These are phyloP conservation scores for Crenichthys baileyi DNA, from an alignment of 2,797 vertebrate genomes.

Conservation along the genomic window DNA sequence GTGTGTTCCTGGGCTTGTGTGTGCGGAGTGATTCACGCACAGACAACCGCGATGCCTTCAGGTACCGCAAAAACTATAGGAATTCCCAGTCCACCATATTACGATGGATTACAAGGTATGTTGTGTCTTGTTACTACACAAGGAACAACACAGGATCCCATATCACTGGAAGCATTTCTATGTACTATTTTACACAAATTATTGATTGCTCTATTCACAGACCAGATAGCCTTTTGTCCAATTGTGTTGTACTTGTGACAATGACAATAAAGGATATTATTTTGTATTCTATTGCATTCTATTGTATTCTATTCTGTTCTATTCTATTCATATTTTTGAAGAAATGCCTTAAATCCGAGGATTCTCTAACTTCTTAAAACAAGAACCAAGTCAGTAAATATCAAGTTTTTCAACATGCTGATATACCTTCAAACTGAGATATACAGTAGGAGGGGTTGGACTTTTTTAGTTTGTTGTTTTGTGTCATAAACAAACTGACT, in stretches of 20 bases:
- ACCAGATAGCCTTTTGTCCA: no score
- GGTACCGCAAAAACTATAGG: constrained; percentile 27
- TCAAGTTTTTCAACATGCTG: neutral
- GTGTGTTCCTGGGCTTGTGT: constrained; percentile 51
- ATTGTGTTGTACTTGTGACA: no score
- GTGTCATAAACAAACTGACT: no score
- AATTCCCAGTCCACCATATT: neutral
- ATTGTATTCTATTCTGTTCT: no score
- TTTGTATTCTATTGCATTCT: no score
- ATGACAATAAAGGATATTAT: no score
- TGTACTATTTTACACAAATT: no score
- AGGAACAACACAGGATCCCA: neutral
- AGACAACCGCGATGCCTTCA: constrained; percentile 56
- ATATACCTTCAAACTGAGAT: no score
- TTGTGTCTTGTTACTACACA: neutral
- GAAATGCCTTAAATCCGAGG: neutral
- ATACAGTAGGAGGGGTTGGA: neutral
- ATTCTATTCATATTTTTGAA: neutral
- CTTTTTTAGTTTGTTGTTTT: neutral
- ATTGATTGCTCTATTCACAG: no score
- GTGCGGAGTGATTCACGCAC: constrained; percentile 39
- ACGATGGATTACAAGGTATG: neutral
- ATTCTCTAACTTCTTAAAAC: neutral
- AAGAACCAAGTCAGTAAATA: neutral
- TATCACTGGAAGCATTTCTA: neutral